Evolutionary conservation across 2,797 vertebrate species (phyloP), one percentile per base, ranked within the genome.

Genomic region (Premnoplex brunnescens): DNA sequence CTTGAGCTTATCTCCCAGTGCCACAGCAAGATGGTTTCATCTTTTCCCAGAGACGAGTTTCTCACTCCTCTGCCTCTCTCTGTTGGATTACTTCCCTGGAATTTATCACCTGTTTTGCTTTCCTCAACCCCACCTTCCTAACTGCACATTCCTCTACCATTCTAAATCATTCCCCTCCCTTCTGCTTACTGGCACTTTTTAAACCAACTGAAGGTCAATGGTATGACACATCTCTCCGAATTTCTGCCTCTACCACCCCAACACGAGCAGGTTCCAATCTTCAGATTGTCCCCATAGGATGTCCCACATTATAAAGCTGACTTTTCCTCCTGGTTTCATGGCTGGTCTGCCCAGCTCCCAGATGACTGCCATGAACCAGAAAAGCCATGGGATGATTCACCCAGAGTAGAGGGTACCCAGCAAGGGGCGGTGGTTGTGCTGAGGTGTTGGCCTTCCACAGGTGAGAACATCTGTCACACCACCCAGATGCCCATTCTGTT

Each of bases 151-250:
- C 92, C 73, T 94, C 51, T 67, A 75, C 82, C 79, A 96, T 95
- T 89, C 87, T 97, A 96, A 97, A 97, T 95, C 95, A 95, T 89
- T 93, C 69, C 16, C 51, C 95, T 96, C 95, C 95, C 91, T 89
- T 43, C 73, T 78, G 39, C 64, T 79, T 69, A 62, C 94, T 95
- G 95, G 88, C 95, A 88, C 91, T 82, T 39, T 59, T 72, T 71
- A 77, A 91, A 27, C 58, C 28, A 23, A 34, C 13, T 73, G 68
- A 48, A 92, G 56, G 87, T 69, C 82, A 80, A 7, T 19, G 62
- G 6, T 28, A 43, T 16, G 55, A 41, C 30, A 5, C 54, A 15
- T 88, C 60, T 88, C n/a, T n/a, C 48, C 9, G 20, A 24, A 83
- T n/a, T 44, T 68, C 58, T 67, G 37, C 54, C 78, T 92, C n/a